Evolutionary conservation across 2,888 invertebrate species (phyloP).

Genomic region (Stenurella melanura): DNA sequence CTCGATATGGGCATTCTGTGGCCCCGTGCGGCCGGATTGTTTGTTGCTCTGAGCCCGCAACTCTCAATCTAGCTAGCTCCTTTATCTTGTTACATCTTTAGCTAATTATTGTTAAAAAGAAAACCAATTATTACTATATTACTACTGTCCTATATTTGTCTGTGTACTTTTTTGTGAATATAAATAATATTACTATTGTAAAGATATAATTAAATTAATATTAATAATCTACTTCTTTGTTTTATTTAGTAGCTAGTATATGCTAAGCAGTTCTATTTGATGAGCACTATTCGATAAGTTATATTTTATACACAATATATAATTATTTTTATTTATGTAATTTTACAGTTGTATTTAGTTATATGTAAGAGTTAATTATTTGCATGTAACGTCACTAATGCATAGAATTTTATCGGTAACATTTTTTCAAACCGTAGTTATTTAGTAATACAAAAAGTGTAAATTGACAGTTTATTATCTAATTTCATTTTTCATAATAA

Average conservation of each 20-base stretch:
- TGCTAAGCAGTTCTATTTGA: no score
- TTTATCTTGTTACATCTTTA: slow-evolving; percentile 71
- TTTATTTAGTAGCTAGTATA: not conserved
- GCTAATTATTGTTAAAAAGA: slow-evolving; percentile 68
- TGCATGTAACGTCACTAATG: no score
- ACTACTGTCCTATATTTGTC: slow-evolving; percentile 71
- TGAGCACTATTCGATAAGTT: no score
- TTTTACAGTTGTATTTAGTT: no score
- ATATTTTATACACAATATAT: no score
- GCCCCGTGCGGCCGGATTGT: slow-evolving; percentile 65
- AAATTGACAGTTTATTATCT: no score
- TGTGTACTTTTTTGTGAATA: slow-evolving; percentile 72
- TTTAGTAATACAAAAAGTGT: no score
- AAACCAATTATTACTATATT: not conserved
- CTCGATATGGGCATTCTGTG: slow-evolving; percentile 53
- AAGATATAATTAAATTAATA: not conserved
- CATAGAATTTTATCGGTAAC: no score
- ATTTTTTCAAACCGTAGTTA: no score
- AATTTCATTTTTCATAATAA: no score
- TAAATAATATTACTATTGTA: not conserved
- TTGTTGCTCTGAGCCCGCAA: slow-evolving; percentile 70
- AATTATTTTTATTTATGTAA: no score
- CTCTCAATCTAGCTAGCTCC: slow-evolving; percentile 66
- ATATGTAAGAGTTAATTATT: no score
- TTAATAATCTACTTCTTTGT: not conserved